Evolutionary conservation across 64 coral and sea anemone genomes (phyloP).

Genomic region (Montipora cactus): DNA sequence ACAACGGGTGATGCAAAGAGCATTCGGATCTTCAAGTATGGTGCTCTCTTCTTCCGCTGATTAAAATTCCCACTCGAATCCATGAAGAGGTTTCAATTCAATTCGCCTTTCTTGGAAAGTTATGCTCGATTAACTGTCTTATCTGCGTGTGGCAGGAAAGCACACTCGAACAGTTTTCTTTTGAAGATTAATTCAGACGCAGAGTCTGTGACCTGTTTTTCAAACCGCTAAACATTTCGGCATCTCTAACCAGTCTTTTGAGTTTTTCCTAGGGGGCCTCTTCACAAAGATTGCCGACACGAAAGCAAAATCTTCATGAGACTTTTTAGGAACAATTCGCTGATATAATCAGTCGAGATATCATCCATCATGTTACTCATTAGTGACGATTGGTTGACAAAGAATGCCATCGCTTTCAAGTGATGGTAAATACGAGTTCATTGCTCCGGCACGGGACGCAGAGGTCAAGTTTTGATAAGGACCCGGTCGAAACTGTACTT

Average conservation of each 20-base stretch:
- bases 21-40: not conserved
- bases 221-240: not conserved
- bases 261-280: not conserved
- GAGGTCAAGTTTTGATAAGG: conserved; percentile 57
- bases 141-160: not conserved
- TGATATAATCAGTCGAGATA: conserved; percentile 5
- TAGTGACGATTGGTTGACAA: not conserved
- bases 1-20: not conserved
- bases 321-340: not conserved
- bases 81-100: conserved; percentile 14
- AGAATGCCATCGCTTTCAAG: conserved; percentile 23
- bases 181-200: not conserved
- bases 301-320: not conserved
- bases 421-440: conserved; percentile 31
- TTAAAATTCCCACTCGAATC: not conserved
- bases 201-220: not conserved
- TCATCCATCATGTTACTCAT: conserved; percentile 3
- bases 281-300: not conserved
- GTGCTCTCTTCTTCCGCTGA: not conserved
- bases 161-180: not conserved
- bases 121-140: not conserved
- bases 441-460: not conserved
- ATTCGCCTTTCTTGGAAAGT: conserved; percentile 16
- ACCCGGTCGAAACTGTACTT: not conserved
- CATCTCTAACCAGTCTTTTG: not conserved